Evolutionary conservation across 2,113 vertebrate species (phyloP), one percentile per base, ranked within the genome.

Genomic region (Colinus virginianus): DNA sequence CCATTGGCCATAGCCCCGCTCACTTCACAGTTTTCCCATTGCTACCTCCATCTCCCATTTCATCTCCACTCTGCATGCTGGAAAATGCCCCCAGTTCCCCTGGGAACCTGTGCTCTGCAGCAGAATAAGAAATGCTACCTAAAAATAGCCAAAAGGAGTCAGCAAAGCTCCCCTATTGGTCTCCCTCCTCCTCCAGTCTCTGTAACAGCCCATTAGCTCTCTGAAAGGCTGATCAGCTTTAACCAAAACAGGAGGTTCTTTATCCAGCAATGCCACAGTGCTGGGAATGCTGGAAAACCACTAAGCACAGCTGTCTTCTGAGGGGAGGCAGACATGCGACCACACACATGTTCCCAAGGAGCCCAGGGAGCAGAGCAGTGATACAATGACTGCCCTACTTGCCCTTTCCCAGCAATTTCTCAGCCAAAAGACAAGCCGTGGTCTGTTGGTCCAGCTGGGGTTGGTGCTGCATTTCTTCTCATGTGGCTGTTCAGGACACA

Each of bases 361-460:
- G 56, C 76, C 84, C 56, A 1, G 72, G 79, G 77, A 82, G 28
- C 53, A 56, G 53, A 78, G 46, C 63, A 22, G 22, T 62, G 90
- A n/a, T 28, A 86, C 28, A 64, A 68, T 20, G 40, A 10, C 4
- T 26, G 1, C 62, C 62, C 40, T 3, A 45, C 42, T 88, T 40
- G 4, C 58, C 76, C 90, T 91, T 91, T 92, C 84, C 89, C 78
- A 71, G 69, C 36, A 2, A 32, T 85, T 84, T 85, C 86, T 61
- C 90, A 78, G 72, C 3, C 6, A 28, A 62, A 25, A 21, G 56
- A 20, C 2, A 49, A 30, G 58, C 77, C 2, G 2, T 48, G 13
- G 69, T 56, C 72, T 66, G 77, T 70, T 8, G 4, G 14, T 28
- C 17, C 1, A 42, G 42, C 38, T 6, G 78, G 70, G 62, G 36